phyloP scores from a whole-genome alignment of 2,888 invertebrate species.

The Epiblema foenella region DNA sequence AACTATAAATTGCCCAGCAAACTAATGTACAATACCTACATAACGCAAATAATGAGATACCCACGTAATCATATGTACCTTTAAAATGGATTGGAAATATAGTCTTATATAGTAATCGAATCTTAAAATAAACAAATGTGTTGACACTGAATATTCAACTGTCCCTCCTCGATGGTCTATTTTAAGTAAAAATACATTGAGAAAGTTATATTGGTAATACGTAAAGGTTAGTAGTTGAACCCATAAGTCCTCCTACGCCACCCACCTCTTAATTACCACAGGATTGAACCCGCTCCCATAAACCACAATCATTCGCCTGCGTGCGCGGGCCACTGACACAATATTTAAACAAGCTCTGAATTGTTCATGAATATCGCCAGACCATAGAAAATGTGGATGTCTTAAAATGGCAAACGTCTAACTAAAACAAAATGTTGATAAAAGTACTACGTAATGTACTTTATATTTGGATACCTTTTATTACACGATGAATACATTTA shows the following conservation, averaged over 20 bases:
- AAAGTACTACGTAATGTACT: not conserved
- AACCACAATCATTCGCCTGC: constrained; percentile 44
- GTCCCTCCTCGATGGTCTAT: no score
- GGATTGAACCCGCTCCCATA: constrained; percentile 43
- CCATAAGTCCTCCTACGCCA: constrained; percentile 41
- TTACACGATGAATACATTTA: no score
- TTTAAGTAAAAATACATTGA: constrained; percentile 12
- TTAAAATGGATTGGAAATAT: no score
- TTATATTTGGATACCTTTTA: no score
- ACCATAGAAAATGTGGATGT: not conserved
- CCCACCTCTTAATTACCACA: constrained; percentile 45
- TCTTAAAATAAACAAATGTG: no score
- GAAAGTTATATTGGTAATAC: not conserved
- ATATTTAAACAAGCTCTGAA: constrained; percentile 30
- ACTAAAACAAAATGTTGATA: not conserved
- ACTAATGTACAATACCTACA: no score
- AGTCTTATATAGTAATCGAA: no score
- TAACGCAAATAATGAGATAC: no score
- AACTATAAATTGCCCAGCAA: no score
- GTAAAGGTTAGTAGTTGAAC: constrained; percentile 9
- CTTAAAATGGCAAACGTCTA: not conserved
- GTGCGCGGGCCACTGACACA: constrained; percentile 9
- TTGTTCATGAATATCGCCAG: constrained; percentile 2
- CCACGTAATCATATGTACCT: no score
- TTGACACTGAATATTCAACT: not conserved